Base-by-base conservation (phyloP, 1,140 invertebrate genomes). In the Scaptomyza pallida region DNA sequence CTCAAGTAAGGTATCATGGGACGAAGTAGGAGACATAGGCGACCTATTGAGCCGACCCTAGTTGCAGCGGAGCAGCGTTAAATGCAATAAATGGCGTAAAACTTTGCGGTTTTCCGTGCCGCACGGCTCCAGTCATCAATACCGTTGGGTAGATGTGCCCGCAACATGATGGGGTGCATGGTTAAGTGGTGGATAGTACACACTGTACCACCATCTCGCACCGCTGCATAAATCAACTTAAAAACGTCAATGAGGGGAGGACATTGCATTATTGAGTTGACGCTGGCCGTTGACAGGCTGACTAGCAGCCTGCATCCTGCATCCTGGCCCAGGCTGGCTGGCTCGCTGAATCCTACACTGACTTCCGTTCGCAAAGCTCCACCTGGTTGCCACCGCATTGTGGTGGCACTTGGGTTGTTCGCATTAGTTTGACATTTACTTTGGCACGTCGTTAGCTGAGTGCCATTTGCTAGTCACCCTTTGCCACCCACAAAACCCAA, bases 361-460 rank as follows among this genome's bases (percentile, higher is more conserved):
- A 60, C 55, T 68, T 60, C 64, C 64, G 64, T 59, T 60, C n/a
- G 40, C 60, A 55, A 65, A n/a, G 56, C 71, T 75, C 47, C 76
- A 72, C 67, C 72, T 83, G 52, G 44, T 35, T 37, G 45, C 68
- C 68, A 52, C 61, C 68, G 61, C 61, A 71, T 52, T 71, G 80
- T 69, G 80, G 81, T 80, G 68, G 52, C 48, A 75, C 68, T 75
- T 41, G 55, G 64, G 56, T 60, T 68, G 55, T 61, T 61, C 77
- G 81, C 81, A 86, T 86, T 86, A 86, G 81, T 86, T 86, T 86
- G 81, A 86, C 81, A 86, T 86, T 86, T 86, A 86, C 81, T 86
- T 86, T 78, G 77, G 81, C 81, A 86, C 74, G 82, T 86, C 81
- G 81, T 86, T 86, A 81, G 70, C 44, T 67, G 73, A 74, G 80